A percentile compares a stretch with the other conserved stretches of the same genome.
Conservation (phyloP, 2,888 invertebrate species). For the Marasmarcha lunaedactyla region DNA sequence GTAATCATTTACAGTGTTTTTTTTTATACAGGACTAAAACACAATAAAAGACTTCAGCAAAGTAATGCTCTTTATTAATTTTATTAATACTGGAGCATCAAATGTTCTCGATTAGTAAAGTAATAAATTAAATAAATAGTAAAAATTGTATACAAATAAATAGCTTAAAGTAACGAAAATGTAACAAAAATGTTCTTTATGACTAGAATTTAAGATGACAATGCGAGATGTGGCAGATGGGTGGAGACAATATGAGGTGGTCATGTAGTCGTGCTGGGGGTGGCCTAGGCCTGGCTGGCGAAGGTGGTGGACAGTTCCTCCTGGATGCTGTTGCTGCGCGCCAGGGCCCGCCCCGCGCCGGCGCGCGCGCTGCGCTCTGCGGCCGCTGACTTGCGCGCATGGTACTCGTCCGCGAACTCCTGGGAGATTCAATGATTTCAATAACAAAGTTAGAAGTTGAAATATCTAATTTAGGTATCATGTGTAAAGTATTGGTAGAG, state of each 20-base stretch:
- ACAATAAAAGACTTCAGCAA: slow-evolving; percentile 15
- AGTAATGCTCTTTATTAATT: slow-evolving; percentile 55
- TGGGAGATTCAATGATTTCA: slow-evolving; percentile 22
- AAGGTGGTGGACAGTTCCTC: slow-evolving; percentile 78
- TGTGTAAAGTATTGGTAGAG: too few species aligned
- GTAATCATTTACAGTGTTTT: too few species aligned
- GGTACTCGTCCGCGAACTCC: slow-evolving; percentile 86
- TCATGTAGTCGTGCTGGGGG: background rate
- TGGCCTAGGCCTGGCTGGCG: slow-evolving; percentile 22
- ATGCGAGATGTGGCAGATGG: too few species aligned
- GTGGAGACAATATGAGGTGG: too few species aligned
- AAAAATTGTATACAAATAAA: slow-evolving; percentile 58
- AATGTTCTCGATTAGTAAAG: slow-evolving; percentile 40
- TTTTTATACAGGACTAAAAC: too few species aligned
- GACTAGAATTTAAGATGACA: slow-evolving; percentile 45
- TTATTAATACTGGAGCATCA: slow-evolving; percentile 52
- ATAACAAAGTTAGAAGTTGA: background rate
- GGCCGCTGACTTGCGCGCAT: slow-evolving; percentile 73
- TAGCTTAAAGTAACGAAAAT: slow-evolving; percentile 31
- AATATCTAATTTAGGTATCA: too few species aligned
- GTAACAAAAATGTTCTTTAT: slow-evolving; percentile 34
- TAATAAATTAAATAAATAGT: slow-evolving; percentile 39
- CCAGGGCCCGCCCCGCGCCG: slow-evolving; percentile 69
- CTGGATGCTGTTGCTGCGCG: slow-evolving; percentile 86
- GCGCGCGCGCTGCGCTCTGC: slow-evolving; percentile 68